Base-by-base conservation (phyloP, 2,797 vertebrate genomes). In the Sphenodon punctatus region DNA sequence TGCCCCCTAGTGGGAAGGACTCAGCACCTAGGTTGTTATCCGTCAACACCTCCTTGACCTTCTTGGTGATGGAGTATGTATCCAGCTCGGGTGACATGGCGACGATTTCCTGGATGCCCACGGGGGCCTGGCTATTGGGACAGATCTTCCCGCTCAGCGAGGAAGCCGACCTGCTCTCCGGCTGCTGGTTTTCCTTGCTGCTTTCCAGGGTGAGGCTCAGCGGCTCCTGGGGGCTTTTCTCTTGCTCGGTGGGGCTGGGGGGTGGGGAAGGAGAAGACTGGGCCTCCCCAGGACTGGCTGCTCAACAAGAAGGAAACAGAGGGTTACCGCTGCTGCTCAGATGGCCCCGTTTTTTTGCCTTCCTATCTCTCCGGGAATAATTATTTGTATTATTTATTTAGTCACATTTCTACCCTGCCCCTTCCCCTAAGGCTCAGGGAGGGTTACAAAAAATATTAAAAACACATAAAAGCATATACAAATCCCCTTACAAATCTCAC, bases 101-200 rank as follows among this genome's bases (percentile, higher is more conserved):
- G 23, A 99, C 99, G 2, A 99, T 96, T 92, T 99, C 98, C 95
- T 99, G 99, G 93, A 99, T 99, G 83, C 98, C 98, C 63, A 97
- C 87, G 0, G 96, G 92, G 20, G 96, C 95, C 55, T 97, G 96
- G 85, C 95, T 94, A 85, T 93, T 94, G 30, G 97, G 82, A 19
- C 90, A 94, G 1, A 78, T 82, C 91, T 98, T 99, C 11, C 96
- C 97, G 2, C 95, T 93, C 10, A 94, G 92, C 0, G 73, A 82
- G 3, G 96, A 95, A 1, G 95, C 84, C 0, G 95, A 80, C 8
- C 97, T 94, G 83, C 94, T 92, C 81, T 98, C 97, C 0, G 98
- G 98, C 89, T 99, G 98, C 94, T 99, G 98, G 94, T 99, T 99
- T 86, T 99, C 98, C 86, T 99, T 99, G 95, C 97, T 99, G 96